Percentiles rank a stretch among this genome's conserved stretches.
Conservation (phyloP, 2,113 vertebrate species). For the Alligator mississippiensis region DNA sequence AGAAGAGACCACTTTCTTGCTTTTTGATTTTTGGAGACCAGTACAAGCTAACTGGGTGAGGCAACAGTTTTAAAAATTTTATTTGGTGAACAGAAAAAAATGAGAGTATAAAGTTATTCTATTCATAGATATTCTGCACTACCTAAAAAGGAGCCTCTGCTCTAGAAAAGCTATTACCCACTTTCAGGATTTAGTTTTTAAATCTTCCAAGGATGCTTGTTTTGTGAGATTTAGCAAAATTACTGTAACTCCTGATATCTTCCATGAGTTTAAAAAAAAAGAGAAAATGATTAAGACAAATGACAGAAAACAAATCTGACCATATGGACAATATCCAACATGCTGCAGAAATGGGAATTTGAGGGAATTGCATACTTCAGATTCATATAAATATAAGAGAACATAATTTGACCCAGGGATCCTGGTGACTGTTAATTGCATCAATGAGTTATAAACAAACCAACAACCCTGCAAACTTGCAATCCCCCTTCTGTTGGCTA, state of each 20-base stretch:
- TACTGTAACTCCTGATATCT: not conserved
- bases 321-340: not conserved
- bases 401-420: not conserved
- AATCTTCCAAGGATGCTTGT: not conserved
- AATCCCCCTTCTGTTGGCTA: not conserved
- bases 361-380: not conserved
- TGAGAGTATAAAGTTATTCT: not conserved
- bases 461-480: not conserved
- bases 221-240: not conserved
- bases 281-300: not conserved
- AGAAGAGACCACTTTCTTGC: slow-evolving; percentile 18
- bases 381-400: not conserved
- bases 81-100: rapidly evolving
- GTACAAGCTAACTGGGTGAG: not conserved
- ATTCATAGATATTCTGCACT: not conserved
- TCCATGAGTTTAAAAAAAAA: not conserved
- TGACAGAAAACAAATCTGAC: not conserved
- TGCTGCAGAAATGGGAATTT: not conserved
- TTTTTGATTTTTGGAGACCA: not conserved
- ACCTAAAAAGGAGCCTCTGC: not conserved
- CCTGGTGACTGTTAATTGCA: not conserved
- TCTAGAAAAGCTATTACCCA: not conserved
- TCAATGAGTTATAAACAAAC: not conserved
- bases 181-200: not conserved
- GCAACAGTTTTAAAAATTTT: not conserved